phyloP scores from a whole-genome alignment of 2,797 vertebrate genomes.

The Triplophysa yarkandensis region DNA sequence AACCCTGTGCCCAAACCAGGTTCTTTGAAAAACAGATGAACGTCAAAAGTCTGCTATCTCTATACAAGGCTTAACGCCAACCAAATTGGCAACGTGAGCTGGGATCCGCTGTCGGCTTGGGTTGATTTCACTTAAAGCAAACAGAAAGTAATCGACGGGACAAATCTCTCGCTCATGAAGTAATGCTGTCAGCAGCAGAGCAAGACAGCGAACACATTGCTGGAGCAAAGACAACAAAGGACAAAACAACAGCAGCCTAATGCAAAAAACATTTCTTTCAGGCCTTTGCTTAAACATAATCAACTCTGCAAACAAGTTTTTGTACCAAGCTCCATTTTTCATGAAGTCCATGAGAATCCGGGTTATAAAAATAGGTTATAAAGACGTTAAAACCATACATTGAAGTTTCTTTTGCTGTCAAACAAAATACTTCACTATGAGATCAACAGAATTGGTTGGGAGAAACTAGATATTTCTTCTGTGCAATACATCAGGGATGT shows the following conservation, averaged over 20 bases:
- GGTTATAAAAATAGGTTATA: slow-evolving; percentile 49
- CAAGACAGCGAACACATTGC: slow-evolving; percentile 64
- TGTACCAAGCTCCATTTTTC: slow-evolving; percentile 45
- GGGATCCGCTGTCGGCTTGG: slow-evolving; percentile 61
- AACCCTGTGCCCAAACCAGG: background rate
- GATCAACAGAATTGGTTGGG: background rate
- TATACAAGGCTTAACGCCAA: slow-evolving; percentile 24
- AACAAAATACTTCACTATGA: background rate
- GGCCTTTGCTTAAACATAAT: slow-evolving; percentile 58
- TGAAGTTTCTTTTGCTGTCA: slow-evolving; percentile 5
- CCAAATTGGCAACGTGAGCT: slow-evolving; percentile 52
- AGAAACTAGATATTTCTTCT: background rate
- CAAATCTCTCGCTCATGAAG: slow-evolving; percentile 69
- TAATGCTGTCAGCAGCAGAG: slow-evolving; percentile 70
- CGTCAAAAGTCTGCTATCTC: slow-evolving; percentile 51
- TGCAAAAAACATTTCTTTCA: slow-evolving; percentile 65
- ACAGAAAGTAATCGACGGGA: slow-evolving; percentile 45
- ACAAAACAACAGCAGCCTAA: slow-evolving; percentile 67
- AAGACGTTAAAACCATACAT: slow-evolving; percentile 39
- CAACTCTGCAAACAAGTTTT: slow-evolving; percentile 60
- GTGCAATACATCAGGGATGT: background rate
- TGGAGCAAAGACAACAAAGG: slow-evolving; percentile 61
- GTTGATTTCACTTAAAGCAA: slow-evolving; percentile 57
- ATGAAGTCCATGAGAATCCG: slow-evolving; percentile 48
- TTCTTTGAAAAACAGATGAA: slow-evolving; percentile 10